Evolutionary conservation across 1,140 invertebrate genomes (phyloP).

Genomic region (Tetraneura akinire): DNA sequence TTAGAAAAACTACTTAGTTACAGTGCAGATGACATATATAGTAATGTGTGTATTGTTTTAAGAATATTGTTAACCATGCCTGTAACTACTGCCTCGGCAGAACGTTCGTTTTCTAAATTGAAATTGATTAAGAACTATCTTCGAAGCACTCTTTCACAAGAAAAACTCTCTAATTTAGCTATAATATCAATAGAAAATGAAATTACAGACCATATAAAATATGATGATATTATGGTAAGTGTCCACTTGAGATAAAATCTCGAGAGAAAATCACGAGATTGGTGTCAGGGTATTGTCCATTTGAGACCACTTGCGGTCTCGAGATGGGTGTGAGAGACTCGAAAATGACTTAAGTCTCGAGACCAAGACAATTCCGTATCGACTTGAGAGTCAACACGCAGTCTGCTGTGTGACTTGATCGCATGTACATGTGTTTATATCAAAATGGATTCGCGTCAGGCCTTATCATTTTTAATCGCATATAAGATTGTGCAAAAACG

Average conservation of each 20-base stretch:
- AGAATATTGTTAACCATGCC: neutral
- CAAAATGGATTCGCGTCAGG: slow-evolving; percentile 7
- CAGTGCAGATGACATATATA: slow-evolving; percentile 17
- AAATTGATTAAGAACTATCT: neutral
- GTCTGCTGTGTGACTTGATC: neutral
- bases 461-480: neutral
- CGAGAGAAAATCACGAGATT: slow-evolving; percentile 15
- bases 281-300: neutral
- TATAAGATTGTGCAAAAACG: neutral
- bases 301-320: slow-evolving; percentile 1
- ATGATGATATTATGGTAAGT: neutral
- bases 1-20: slow-evolving; percentile 17
- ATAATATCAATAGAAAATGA: slow-evolving; percentile 35
- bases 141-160: neutral
- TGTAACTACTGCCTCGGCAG: neutral
- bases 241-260: slow-evolving; percentile 18
- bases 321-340: neutral
- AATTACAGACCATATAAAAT: slow-evolving; percentile 1
- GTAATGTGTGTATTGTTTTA: slow-evolving; percentile 1
- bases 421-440: neutral
- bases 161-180: neutral
- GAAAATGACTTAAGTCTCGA: slow-evolving; percentile 6
- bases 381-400: neutral
- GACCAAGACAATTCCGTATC: slow-evolving; percentile 20
- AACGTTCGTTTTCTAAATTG: slow-evolving; percentile 7